Evolutionary conservation across 2,113 vertebrate genomes (phyloP), one percentile per base, ranked within the genome.

Genomic region (Eulacestoma nigropectus): DNA sequence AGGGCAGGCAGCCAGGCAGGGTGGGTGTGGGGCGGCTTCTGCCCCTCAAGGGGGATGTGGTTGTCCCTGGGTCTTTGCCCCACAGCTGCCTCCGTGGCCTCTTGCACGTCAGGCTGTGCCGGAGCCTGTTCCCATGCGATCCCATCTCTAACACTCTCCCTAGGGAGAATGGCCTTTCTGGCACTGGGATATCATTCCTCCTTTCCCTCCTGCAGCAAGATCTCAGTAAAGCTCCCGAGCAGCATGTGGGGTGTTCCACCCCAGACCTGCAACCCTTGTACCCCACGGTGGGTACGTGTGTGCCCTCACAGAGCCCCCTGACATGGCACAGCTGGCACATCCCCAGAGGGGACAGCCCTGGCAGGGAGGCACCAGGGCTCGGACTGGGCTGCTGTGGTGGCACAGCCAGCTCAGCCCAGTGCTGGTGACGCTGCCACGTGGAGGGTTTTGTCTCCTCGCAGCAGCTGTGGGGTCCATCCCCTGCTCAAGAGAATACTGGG

Each of bases 1-100:
- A 0, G 77, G 55, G 78, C 49, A 41, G n/a, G 55, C 84, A 65
- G 49, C 11, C 0, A 50, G 64, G 60, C 37, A 89, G 78, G 64
- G 13, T 25, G 98, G 80, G 98, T 96, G 17, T 98, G 97, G 96
- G 97, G 97, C 1, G 8, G 26, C 20, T 76, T 85, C 60, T 87
- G 73, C n/a, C 68, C 57, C 59, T 2, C 47, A 46, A 0, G 44
- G n/a, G 68, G 39, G 37, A 57, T 89, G 85, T 73, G 59, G 70
- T 30, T 92, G 85, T 25, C 76, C 93, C 62, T 0, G 2, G 29
- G 74, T 52, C 90, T 89, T 89, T 1, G 0, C 77, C 77, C 75
- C 35, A 35, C 10, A 6, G 52, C 89, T 95, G 77, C 62, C 69
- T 75, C 29, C 0, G 3, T 88, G 83, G 68, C 74, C 69, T 77